Evolutionary conservation across 37 sponge, comb jelly and placozoan species (phyloP).

Genomic region (Cladorhizidae sp.): DNA sequence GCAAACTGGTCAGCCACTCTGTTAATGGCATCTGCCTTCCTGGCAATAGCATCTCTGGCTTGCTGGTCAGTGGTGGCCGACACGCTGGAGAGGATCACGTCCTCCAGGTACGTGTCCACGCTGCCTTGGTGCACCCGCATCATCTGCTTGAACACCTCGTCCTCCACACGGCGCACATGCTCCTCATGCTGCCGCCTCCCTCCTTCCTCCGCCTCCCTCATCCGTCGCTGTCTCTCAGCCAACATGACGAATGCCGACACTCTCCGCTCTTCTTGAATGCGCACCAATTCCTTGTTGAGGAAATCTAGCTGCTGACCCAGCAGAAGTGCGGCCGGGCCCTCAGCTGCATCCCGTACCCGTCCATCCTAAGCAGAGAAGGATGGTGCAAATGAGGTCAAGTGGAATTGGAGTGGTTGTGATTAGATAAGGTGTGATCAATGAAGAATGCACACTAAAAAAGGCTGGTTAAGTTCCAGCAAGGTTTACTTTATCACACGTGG

Average conservation of each 20-base stretch:
- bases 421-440: not conserved
- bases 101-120: slow-evolving; percentile 95
- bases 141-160: slow-evolving; percentile 96
- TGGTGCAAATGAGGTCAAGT: not conserved
- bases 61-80: slow-evolving; percentile 88
- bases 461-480: no score
- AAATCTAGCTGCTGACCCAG: slow-evolving; percentile 88
- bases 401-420: not conserved
- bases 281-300: slow-evolving; percentile 91
- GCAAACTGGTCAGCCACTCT: slow-evolving; percentile 76
- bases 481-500: no score
- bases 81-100: slow-evolving; percentile 79
- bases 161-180: slow-evolving; percentile 82
- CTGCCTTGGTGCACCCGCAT: slow-evolving; percentile 75
- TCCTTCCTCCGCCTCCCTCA: slow-evolving; percentile 98
- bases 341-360: slow-evolving; percentile 58
- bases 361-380: slow-evolving; percentile 31
- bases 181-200: slow-evolving; percentile 94
- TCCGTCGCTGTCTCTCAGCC: slow-evolving; percentile 89
- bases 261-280: slow-evolving; percentile 92
- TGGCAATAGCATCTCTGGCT: slow-evolving; percentile 83
- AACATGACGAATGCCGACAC: slow-evolving; percentile 90
- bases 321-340: slow-evolving; percentile 58
- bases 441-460: no score
- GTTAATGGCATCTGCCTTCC: slow-evolving; percentile 85